These are phyloP conservation scores for Eupeodes latifasciatus DNA, from an alignment of 2,888 invertebrate genomes.

Conservation along the genomic window DNA sequence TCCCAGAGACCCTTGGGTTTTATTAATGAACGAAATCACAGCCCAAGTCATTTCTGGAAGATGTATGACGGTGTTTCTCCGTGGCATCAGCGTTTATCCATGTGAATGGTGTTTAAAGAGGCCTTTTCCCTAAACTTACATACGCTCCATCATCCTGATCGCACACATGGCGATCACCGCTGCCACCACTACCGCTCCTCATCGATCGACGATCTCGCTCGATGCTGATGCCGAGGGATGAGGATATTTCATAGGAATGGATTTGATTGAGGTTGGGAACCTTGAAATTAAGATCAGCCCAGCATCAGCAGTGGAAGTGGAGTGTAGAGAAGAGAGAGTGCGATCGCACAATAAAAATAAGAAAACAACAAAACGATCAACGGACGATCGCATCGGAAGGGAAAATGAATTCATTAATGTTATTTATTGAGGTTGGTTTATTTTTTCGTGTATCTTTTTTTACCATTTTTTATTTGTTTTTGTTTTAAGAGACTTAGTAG, in stretches of 20 bases:
- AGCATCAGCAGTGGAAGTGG: neutral
- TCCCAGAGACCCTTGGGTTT: conserved; percentile 66
- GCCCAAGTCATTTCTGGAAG: conserved; percentile 70
- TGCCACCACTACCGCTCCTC: neutral
- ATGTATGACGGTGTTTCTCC: conserved; percentile 65
- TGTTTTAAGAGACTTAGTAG: conserved; percentile 37
- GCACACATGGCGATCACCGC: conserved; percentile 16
- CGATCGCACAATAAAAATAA: conserved; percentile 34
- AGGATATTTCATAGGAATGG: conserved; percentile 68
- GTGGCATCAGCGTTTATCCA: conserved; percentile 63
- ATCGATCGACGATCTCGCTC: neutral
- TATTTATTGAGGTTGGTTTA: conserved; percentile 70
- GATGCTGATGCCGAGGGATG: neutral
- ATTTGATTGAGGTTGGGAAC: conserved; percentile 76
- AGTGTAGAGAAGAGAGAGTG: conserved; percentile 6
- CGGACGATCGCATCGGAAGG: conserved; percentile 30
- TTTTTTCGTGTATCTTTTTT: conserved; percentile 42
- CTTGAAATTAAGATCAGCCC: conserved; percentile 74
- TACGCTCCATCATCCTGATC: conserved; percentile 26
- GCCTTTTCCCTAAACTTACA: conserved; percentile 35
- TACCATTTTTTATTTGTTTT: conserved; percentile 34
- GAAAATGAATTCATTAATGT: conserved; percentile 69
- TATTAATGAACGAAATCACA: conserved; percentile 76
- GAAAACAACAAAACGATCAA: conserved; percentile 23
- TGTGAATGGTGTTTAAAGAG: conserved; percentile 71